Base-by-base conservation (phyloP, 2,797 vertebrate genomes). In the Cynopterus sphinx region DNA sequence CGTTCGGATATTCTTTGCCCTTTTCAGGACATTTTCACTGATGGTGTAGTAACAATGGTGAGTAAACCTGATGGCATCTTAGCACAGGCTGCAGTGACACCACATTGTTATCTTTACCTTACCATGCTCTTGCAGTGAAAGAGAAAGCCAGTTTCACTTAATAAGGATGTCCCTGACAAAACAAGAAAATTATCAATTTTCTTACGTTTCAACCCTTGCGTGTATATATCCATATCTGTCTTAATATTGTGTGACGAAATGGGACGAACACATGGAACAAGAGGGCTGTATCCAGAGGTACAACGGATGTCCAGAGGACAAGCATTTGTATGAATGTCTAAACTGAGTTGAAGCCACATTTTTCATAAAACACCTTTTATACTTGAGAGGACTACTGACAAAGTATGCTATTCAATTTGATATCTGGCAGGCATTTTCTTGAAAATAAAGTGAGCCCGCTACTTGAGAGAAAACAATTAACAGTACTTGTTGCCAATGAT, bases 371-470 rank as follows among this genome's bases (percentile, higher is more conserved):
- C 26, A 73, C 21, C 39, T 85, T 41, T 78, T n/a, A 74, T 36
- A 70, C 31, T 73, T 84, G 77, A 61, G 2, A 87, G 81, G 74
- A 84, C 24, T 61, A 53, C 0, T 33, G 81, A 53, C 24, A 85
- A 70, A 73, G 3, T 28, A 26, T 26, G 21, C 21, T 71, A 75
- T 41, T 73, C 41, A 39, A 19, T 15, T 36, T 85, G 43, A 43
- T 59, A 33, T 31, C 6, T 31, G 43, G 53, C 59, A 88, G 51
- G 21, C 43, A 49, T 87, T 91, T 82, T 85, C 83, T 57, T 93
- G 16, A 71, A 93, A 91, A 89, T 59, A 41, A 86, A 81, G 46
- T 33, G n/a, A 82, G 78, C 59, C 63, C 86, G 59, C 65, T 31
- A n/a, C 55, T 70, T 92, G 33, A 28, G 12, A 46, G 55, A 65